A percentile compares a stretch with the other conserved stretches of the same genome.
Evolutionary conservation across 2,797 vertebrate genomes (phyloP).

Genomic region (Scolopax bukidnonensis): DNA sequence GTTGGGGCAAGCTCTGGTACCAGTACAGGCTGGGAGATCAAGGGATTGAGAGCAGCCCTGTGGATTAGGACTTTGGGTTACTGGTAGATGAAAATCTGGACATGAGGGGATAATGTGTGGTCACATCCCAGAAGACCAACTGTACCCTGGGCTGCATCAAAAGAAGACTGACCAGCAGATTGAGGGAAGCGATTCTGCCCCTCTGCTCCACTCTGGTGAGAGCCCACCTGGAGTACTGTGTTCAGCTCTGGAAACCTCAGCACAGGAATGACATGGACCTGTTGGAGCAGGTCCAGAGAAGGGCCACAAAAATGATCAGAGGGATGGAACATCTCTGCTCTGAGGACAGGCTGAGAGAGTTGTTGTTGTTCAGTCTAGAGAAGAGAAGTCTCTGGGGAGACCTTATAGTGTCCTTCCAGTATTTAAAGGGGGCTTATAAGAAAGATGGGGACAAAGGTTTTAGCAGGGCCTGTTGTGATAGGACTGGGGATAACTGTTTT

Average conservation of each 20-base stretch:
- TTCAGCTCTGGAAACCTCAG: not conserved
- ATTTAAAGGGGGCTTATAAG: not conserved
- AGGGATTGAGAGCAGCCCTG: not conserved
- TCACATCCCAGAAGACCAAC: fast-evolving
- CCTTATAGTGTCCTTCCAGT: fast-evolving
- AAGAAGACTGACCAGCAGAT: fast-evolving
- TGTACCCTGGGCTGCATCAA: not conserved
- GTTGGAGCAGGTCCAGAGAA: not conserved
- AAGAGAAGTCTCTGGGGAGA: not conserved
- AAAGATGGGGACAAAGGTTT: not conserved
- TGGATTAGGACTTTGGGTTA: not conserved
- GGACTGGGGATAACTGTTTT: not conserved
- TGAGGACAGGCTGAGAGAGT: not conserved
- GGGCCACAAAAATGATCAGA: not conserved
- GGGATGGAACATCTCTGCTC: not conserved
- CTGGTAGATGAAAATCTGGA: not conserved
- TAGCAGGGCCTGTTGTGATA: not conserved
- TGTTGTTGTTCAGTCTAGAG: not conserved
- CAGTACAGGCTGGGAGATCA: not conserved
- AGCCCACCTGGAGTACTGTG: fast-evolving
- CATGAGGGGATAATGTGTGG: fast-evolving
- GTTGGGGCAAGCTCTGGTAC: fast-evolving
- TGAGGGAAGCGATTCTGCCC: not conserved
- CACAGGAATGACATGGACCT: not conserved
- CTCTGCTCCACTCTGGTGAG: fast-evolving